Base-by-base conservation (phyloP, 2,888 invertebrate genomes). In the Aelia acuminata region DNA sequence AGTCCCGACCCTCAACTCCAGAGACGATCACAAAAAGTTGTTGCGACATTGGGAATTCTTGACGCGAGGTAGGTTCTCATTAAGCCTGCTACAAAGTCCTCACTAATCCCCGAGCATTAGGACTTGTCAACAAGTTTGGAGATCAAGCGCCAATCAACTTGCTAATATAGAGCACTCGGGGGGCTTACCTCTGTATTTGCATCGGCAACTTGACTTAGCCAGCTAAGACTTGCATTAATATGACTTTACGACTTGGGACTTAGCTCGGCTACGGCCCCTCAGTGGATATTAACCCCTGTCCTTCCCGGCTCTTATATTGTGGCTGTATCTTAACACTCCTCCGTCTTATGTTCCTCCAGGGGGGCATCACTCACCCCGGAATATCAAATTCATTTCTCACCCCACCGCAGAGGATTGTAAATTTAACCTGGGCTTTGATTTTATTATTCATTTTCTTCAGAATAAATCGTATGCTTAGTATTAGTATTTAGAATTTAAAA, bases 71-170 rank as follows among this genome's bases (percentile, higher is more conserved):
- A 70, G 63, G 63, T 35, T 70, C 63, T 70, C 63, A 70, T 70
- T 70, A 70, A 70, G 63, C 63, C 35, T 4, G 22, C 31, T 15
- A 47, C 80, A 43, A 80, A 80, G 80, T 47, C 80, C 39, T 15
- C 80, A 47, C 80, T 80, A 47, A 80, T 80, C 80, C 80, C 80
- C 43, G n/a, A 80, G 80, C 80, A 80, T 80, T 80, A 80, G 43
- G 80, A 80, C 85, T 85, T 85, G 85, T 85, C 85, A 85, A 85
- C 85, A 85, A 85, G 49, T 85, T 85, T 53, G 53, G 85, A 85
- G 85, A 85, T 85, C 57, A 85, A 85, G 50, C 53, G 39, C 53
- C 85, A 85, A 85, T 85, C 85, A 85, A 85, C 53, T 85, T 85
- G 85, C 85, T 85, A 53, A 85, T 85, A 85, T 85, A 80, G 43